Percentiles rank a stretch among this genome's conserved stretches.
These are phyloP conservation scores for Ascaphus truei DNA, from an alignment of 2,113 vertebrate species.

Conservation along the genomic window DNA sequence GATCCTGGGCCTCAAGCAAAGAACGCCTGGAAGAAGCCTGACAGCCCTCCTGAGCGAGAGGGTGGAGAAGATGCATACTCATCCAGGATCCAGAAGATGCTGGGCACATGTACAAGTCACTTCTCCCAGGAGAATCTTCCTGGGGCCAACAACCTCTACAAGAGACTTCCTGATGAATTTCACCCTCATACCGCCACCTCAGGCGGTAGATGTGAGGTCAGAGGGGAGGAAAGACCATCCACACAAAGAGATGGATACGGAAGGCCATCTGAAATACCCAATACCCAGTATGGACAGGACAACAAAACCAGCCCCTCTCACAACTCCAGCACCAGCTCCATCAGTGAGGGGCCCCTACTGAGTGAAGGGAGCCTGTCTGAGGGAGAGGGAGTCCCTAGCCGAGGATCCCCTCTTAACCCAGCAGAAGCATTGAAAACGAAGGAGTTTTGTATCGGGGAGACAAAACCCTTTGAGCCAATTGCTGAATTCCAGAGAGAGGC, in stretches of 20 bases:
- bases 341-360: slow-evolving; percentile 84
- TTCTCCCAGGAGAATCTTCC: slow-evolving; percentile 73
- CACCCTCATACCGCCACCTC: slow-evolving; percentile 53
- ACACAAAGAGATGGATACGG: slow-evolving; percentile 32
- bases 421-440: slow-evolving; percentile 57
- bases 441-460: slow-evolving; percentile 63
- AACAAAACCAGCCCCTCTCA: slow-evolving; percentile 43
- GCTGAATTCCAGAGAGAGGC: slow-evolving; percentile 85
- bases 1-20: slow-evolving; percentile 52
- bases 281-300: slow-evolving; percentile 35
- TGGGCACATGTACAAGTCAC: slow-evolving; percentile 63
- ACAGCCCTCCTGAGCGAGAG: slow-evolving; percentile 72
- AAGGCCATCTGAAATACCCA: slow-evolving; percentile 41
- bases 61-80: slow-evolving; percentile 62
- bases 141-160: slow-evolving; percentile 73
- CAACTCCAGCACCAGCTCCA: slow-evolving; percentile 76
- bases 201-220: background rate
- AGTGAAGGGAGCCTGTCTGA: slow-evolving; percentile 83
- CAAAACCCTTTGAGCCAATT: slow-evolving; percentile 64
- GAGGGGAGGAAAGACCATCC: background rate
- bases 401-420: slow-evolving; percentile 44
- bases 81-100: slow-evolving; percentile 69
- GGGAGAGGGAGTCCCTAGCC: slow-evolving; percentile 50
- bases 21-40: slow-evolving; percentile 55
- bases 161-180: slow-evolving; percentile 61